These are phyloP conservation scores for Uria aalge DNA, from an alignment of 2,113 vertebrate genomes.

Conservation along the genomic window DNA sequence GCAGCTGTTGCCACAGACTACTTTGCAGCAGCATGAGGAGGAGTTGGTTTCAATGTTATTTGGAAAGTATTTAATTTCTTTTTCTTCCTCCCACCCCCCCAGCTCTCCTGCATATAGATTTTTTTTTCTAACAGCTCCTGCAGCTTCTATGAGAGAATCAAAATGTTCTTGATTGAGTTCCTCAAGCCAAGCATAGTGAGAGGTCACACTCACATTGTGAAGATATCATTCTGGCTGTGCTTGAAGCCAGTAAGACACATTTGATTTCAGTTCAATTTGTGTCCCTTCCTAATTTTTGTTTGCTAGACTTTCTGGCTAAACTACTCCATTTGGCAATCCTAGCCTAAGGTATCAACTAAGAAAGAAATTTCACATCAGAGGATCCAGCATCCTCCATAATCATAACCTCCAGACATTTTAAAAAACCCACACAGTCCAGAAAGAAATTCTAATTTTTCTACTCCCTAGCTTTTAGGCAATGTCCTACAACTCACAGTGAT, in stretches of 20 bases:
- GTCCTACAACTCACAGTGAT: neutral
- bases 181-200: neutral
- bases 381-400: neutral
- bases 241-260: neutral
- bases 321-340: neutral
- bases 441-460: neutral
- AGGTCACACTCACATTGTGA: neutral
- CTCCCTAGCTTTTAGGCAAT: neutral
- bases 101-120: neutral
- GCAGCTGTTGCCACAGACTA: conserved; percentile 36
- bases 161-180: neutral
- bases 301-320: neutral
- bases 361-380: neutral
- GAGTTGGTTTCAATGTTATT: neutral
- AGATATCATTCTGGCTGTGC: neutral
- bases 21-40: neutral
- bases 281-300: neutral
- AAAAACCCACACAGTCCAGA: neutral
- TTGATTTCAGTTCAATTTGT: neutral
- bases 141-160: neutral
- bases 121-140: neutral
- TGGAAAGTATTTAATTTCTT: neutral
- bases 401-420: neutral
- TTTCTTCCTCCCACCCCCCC: too few species aligned
- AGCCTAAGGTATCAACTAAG: neutral